Base-by-base conservation (phyloP, 2,797 vertebrate genomes). In the Furcifer pardalis region DNA sequence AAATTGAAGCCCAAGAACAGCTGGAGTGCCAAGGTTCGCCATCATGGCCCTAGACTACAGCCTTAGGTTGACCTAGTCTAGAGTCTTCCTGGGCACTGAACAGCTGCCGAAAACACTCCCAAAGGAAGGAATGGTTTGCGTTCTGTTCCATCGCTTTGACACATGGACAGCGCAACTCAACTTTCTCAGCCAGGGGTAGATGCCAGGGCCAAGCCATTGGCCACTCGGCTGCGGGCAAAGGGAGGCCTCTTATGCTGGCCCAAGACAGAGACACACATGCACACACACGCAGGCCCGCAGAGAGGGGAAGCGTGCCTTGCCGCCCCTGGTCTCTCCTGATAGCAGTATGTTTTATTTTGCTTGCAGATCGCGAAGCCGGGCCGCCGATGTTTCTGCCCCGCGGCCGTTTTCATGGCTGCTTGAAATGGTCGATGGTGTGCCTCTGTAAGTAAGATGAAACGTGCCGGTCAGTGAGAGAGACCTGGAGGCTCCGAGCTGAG, bases 381-480 rank as follows among this genome's bases (percentile, higher is more conserved):
- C 95, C 94, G 84, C 93, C 92, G 92, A 95, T 92, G 92, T 95
- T 95, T 90, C 95, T 95, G 90, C 95, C 95, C 78, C 95, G 92
- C 17, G 95, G 96, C 96, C 95, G 95, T 91, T 95, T 96, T 91
- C 96, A 96, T 89, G 95, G 96, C 94, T 96, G 95, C 95, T 95
- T 96, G 95, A 96, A 96, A 91, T 96, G 96, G 96, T 96, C 96
- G 37, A 96, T 96, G 96, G 95, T 96, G 95, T 96, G 96, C 93
- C 95, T 96, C 90, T 96, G 96, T 96, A 94, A 96, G 96, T 96
- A 96, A 95, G 94, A 91, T 92, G 94, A 94, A 95, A 85, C 92
- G 25, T 40, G 37, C 77, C 87, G 84, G 88, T 84, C 90, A 82
- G 82, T 86, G 86, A 92, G 93, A 94, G 92, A 92, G 92, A 91